phyloP scores from a whole-genome alignment of 2,113 vertebrate species.

The Microtus montanus region DNA sequence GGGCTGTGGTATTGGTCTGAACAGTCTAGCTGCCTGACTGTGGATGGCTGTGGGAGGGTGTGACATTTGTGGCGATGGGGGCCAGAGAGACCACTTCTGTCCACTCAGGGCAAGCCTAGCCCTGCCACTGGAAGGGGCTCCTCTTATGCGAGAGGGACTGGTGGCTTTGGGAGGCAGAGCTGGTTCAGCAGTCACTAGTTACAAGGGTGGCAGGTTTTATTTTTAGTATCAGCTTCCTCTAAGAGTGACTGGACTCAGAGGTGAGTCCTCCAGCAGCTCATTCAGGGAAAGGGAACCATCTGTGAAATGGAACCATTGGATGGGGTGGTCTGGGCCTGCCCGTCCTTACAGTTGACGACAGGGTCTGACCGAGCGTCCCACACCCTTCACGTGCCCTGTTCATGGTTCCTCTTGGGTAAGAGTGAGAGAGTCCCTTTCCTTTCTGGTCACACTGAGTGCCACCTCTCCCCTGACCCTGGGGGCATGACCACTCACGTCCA shows the following conservation, averaged over 20 bases:
- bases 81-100: fast-evolving
- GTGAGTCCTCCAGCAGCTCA: not conserved
- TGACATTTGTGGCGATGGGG: not conserved
- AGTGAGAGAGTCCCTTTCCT: not conserved
- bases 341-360: not conserved
- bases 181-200: not conserved
- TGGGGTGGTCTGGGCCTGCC: not conserved
- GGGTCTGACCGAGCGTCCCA: not conserved
- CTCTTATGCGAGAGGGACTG: not conserved
- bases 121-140: not conserved
- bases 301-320: not conserved
- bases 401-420: not conserved
- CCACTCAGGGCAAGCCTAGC: fast-evolving
- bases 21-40: not conserved
- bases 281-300: not conserved
- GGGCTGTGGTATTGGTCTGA: not conserved
- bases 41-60: not conserved
- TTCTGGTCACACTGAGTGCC: too few species aligned
- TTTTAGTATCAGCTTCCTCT: not conserved
- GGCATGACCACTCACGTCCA: not conserved
- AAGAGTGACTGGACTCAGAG: not conserved
- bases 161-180: not conserved
- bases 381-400: not conserved
- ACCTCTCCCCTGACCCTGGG: not conserved
- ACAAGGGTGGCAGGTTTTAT: not conserved